These are phyloP conservation scores for Neodon shergylaensis DNA, from an alignment of 2,113 vertebrate species.

Conservation along the genomic window DNA sequence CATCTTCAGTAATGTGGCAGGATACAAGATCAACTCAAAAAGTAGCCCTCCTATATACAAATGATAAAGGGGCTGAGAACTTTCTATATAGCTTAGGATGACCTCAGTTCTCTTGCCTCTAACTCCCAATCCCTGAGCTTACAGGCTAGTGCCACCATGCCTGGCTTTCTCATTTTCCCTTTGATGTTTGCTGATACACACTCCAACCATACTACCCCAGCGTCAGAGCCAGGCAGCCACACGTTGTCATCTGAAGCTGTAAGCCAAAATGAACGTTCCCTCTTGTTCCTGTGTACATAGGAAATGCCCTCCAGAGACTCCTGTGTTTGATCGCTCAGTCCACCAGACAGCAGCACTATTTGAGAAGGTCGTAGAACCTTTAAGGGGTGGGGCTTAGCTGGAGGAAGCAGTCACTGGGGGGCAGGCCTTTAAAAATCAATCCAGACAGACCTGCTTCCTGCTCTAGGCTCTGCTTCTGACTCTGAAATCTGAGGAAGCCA, in stretches of 20 bases:
- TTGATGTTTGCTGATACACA: background rate
- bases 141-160: background rate
- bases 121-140: background rate
- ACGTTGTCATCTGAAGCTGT: background rate
- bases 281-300: background rate
- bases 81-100: background rate
- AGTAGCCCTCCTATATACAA: no score
- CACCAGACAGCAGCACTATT: background rate
- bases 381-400: background rate
- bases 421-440: background rate
- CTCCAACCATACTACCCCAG: no score
- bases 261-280: background rate
- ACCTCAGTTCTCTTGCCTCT: background rate
- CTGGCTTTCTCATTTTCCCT: background rate
- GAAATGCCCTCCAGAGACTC: no score
- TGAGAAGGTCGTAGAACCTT: no score
- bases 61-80: no score
- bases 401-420: background rate
- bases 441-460: background rate
- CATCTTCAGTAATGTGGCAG: no score
- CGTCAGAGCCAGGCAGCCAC: background rate
- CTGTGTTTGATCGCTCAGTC: no score
- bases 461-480: background rate
- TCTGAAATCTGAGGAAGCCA: background rate
- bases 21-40: no score